phyloP scores from a whole-genome alignment of 2,113 vertebrate species.

The Cnemophilus loriae region DNA sequence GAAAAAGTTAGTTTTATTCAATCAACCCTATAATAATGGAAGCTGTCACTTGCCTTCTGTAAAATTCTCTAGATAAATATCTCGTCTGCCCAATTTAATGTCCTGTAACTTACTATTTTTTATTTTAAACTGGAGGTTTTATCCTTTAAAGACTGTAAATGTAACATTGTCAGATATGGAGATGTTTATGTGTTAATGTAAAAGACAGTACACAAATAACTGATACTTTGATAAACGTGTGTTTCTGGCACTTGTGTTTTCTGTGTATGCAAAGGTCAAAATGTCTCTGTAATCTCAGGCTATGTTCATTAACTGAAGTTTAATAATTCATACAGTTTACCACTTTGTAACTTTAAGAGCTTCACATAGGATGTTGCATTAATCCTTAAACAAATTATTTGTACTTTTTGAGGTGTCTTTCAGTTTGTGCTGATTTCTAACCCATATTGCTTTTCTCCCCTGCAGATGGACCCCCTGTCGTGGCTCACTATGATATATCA shows the following conservation, averaged over 20 bases:
- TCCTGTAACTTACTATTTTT: not conserved
- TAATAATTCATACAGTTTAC: not conserved
- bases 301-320: not conserved
- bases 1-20: not conserved
- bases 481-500: conserved; percentile 93
- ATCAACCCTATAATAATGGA: not conserved
- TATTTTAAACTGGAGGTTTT: not conserved
- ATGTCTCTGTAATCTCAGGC: conserved; percentile 27
- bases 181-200: not conserved
- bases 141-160: conserved; percentile 30
- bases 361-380: not conserved
- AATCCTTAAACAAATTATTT: not conserved
- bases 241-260: conserved; percentile 35
- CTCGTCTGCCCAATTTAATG: not conserved
- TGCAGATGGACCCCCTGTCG: conserved; percentile 90
- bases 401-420: conserved; percentile 16
- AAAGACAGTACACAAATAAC: not conserved
- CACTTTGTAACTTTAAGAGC: not conserved
- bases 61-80: not conserved
- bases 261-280: conserved; percentile 16
- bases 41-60: not conserved
- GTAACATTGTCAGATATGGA: not conserved
- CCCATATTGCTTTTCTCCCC: conserved; percentile 69
- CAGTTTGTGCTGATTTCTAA: conserved; percentile 32
- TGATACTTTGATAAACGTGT: not conserved